A percentile compares a stretch with the other conserved stretches of the same genome.
Evolutionary conservation across 2,113 vertebrate species (phyloP).

Genomic region (Marmota monax): DNA sequence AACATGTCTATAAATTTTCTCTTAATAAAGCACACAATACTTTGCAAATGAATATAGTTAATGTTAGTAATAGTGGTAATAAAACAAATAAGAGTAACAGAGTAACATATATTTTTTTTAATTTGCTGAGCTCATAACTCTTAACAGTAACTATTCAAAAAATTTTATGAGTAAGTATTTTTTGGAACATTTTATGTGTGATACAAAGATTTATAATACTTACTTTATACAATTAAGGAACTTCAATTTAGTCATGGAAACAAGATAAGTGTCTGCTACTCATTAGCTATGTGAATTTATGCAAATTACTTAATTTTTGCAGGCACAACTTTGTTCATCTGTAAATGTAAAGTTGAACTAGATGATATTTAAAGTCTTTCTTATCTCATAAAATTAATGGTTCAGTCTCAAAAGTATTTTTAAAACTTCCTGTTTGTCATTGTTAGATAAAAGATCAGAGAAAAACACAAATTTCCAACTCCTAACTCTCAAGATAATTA

Average conservation of each 20-base stretch:
- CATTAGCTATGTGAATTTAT: not conserved
- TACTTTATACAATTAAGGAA: not conserved
- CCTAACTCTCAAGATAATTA: not conserved
- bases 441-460: not conserved
- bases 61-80: not conserved
- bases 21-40: not conserved
- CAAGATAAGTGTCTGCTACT: not conserved
- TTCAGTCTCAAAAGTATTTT: not conserved
- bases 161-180: not conserved
- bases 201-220: not conserved
- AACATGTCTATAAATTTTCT: not conserved
- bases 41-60: not conserved
- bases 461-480: not conserved
- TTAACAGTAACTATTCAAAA: not conserved
- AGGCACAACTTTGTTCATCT: not conserved
- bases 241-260: not conserved
- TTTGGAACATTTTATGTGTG: not conserved
- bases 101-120: not conserved
- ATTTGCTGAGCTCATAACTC: not conserved
- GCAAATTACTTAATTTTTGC: slow-evolving; percentile 5
- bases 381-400: not conserved
- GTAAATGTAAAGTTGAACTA: not conserved
- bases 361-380: not conserved
- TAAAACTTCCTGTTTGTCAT: not conserved
- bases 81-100: not conserved